Conservation (phyloP, 2,113 vertebrate species). For the Corydoras sp. region DNA sequence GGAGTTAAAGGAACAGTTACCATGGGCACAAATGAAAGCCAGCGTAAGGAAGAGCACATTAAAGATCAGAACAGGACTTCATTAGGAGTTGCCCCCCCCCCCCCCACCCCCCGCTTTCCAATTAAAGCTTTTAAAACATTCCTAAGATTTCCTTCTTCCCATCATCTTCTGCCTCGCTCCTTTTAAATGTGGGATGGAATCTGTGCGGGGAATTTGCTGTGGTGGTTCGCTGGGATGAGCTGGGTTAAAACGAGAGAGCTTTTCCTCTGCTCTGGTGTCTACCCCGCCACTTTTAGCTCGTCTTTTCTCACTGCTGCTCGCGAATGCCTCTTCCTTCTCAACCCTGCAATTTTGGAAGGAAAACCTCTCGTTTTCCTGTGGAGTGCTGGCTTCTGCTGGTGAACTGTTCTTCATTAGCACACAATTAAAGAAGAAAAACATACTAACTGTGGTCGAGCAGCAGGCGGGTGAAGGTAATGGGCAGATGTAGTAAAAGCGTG, state of each 20-base stretch:
- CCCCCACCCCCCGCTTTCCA: background rate
- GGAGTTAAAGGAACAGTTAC: conserved; percentile 40
- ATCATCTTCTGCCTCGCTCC: conserved; percentile 8
- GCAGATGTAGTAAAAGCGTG: background rate
- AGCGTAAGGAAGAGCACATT: conserved; percentile 42
- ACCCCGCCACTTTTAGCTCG: background rate
- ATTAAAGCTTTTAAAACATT: conserved; percentile 47
- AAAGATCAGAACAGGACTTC: conserved; percentile 45
- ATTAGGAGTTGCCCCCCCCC: conserved; percentile 35
- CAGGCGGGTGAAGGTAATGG: conserved; percentile 9
- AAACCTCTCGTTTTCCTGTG: conserved; percentile 30
- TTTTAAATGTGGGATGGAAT: conserved; percentile 18
- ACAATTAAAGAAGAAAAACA: conserved; percentile 31
- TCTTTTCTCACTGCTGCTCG: conserved; percentile 3
- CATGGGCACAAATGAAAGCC: conserved; percentile 49
- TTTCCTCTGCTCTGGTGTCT: too few species aligned
- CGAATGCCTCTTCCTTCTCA: conserved; percentile 21
- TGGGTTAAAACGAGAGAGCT: background rate
- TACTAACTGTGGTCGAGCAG: conserved; percentile 20
- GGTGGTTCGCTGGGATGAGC: background rate
- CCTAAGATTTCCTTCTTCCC: conserved; percentile 30
- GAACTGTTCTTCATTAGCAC: conserved; percentile 46
- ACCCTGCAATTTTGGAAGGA: conserved; percentile 36
- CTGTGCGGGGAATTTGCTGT: conserved; percentile 1
- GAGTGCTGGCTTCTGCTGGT: conserved; percentile 36